phyloP scores from a whole-genome alignment of 2,113 vertebrate species.

The Rhinolophus ferrumequinum region DNA sequence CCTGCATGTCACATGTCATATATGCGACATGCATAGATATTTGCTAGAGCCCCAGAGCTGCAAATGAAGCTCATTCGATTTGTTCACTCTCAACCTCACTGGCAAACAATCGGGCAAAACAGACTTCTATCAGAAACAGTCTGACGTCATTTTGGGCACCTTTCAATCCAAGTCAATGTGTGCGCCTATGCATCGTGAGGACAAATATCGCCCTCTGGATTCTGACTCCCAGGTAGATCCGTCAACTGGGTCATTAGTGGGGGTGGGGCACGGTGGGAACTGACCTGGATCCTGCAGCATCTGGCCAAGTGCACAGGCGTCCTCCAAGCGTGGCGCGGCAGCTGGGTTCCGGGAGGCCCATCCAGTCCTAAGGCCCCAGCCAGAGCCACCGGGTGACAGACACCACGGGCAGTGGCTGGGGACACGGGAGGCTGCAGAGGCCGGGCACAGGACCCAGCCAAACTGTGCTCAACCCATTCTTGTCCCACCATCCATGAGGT shows the following conservation, averaged over 20 bases:
- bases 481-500: neutral
- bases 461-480: neutral
- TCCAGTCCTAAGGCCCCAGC: neutral
- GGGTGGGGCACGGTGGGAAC: neutral
- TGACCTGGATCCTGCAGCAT: constrained; percentile 30
- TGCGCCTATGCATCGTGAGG: rapidly evolving
- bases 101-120: neutral
- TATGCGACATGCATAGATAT: rapidly evolving
- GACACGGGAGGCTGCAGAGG: neutral
- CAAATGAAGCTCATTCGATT: neutral
- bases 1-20: rapidly evolving
- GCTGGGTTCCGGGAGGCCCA: neutral
- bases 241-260: rapidly evolving
- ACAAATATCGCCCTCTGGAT: neutral
- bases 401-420: neutral
- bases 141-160: neutral
- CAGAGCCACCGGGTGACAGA: neutral
- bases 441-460: neutral
- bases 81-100: neutral
- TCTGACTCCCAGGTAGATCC: rapidly evolving
- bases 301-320: rapidly evolving
- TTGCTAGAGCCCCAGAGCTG: neutral
- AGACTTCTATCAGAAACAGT: neutral
- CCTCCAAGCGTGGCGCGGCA: rapidly evolving
- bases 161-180: neutral